These are phyloP conservation scores for Chloropsis cyanopogon DNA, from an alignment of 2,113 vertebrate genomes.

Conservation along the genomic window DNA sequence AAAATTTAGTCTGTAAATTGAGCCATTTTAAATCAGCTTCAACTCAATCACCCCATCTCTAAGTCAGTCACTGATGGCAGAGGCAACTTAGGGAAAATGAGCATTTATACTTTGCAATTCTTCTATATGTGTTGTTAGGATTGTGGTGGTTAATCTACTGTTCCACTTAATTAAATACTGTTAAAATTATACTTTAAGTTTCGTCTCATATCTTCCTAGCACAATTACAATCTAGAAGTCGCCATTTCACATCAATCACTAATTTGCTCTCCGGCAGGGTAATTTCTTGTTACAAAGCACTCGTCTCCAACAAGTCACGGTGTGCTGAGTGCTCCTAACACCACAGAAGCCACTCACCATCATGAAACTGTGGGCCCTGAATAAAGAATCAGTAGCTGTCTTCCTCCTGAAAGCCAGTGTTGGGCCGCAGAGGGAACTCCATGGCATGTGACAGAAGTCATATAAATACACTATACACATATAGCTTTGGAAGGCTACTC, in stretches of 20 bases:
- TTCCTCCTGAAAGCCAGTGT: not conserved
- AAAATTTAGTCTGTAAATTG: not conserved
- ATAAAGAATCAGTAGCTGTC: not conserved
- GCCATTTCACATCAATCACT: not conserved
- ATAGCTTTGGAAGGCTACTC: not conserved
- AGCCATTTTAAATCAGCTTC: not conserved
- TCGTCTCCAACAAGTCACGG: not conserved
- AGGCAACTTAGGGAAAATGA: not conserved
- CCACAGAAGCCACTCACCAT: not conserved
- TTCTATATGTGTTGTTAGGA: not conserved
- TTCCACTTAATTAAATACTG: slow-evolving; percentile 7
- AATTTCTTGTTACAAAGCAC: not conserved
- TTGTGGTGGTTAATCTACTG: not conserved
- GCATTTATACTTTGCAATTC: not conserved
- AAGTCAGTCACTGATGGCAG: not conserved
- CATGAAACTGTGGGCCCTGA: not conserved
- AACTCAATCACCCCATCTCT: not conserved
- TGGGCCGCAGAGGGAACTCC: not conserved
- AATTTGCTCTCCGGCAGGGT: not conserved
- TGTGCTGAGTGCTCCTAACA: not conserved
- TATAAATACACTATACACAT: not conserved
- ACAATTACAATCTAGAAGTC: not conserved
- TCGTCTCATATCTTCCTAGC: not conserved
- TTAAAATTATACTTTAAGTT: not conserved
- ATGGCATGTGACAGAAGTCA: not conserved